Evolutionary conservation across 2,888 invertebrate species (phyloP).

Genomic region (Campoplex nolae): DNA sequence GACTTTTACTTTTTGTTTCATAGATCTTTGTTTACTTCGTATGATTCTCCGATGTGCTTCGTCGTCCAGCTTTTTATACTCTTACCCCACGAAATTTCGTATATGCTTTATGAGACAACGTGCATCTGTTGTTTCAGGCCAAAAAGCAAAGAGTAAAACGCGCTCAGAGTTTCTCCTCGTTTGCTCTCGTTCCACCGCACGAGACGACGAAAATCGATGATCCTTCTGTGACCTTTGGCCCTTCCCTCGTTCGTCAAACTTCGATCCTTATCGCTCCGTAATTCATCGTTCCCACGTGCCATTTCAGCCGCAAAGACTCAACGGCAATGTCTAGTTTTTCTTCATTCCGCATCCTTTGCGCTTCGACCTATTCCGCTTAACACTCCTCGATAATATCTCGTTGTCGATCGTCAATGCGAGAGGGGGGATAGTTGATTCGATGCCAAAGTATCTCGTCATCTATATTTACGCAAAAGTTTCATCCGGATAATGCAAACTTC

Average conservation of each 20-base stretch:
- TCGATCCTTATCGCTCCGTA: conserved; percentile 24
- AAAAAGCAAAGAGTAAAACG: conserved; percentile 21
- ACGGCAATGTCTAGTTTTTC: conserved; percentile 20
- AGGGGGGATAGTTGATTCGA: background rate
- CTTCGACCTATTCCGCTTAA: background rate
- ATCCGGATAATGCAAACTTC: conserved; percentile 58
- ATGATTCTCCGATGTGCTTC: background rate
- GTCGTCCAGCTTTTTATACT: conserved; percentile 26
- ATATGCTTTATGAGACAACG: conserved; percentile 12
- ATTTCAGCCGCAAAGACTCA: conserved; percentile 18
- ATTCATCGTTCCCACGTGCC: conserved; percentile 42
- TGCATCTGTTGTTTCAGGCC: conserved; percentile 43
- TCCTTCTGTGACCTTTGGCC: conserved; percentile 50
- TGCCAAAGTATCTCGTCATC: background rate
- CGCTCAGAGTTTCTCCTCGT: conserved; percentile 9
- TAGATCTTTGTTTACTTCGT: background rate
- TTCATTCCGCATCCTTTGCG: background rate
- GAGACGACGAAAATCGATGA: conserved; percentile 51
- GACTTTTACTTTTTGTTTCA: background rate
- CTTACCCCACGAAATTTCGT: conserved; percentile 20
- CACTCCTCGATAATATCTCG: background rate
- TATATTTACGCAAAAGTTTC: background rate
- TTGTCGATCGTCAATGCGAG: conserved; percentile 14
- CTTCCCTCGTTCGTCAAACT: conserved; percentile 59
- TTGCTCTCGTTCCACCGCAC: background rate